A percentile compares a stretch with the other conserved stretches of the same genome.
phyloP scores from a whole-genome alignment of 1,140 invertebrate genomes.

The Gonioctena quinquepunctata region DNA sequence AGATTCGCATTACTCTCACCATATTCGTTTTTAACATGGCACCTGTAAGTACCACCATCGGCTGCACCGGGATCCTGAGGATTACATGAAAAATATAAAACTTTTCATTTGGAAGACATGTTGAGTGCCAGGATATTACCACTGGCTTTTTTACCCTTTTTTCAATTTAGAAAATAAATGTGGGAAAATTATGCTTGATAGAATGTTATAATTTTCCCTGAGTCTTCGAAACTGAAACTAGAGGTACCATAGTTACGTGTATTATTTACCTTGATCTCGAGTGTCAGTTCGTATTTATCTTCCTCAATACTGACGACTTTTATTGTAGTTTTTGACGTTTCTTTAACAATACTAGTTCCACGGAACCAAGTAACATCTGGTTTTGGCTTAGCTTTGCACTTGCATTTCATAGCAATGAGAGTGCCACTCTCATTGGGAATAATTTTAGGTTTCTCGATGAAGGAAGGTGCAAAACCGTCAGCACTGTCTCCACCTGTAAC shows the following conservation, averaged over 20 bases:
- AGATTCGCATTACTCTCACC: slow-evolving; percentile 98
- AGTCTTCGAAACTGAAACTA: too few relatives aligned
- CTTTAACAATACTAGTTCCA: slow-evolving; percentile 81
- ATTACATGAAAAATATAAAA: slow-evolving; percentile 22
- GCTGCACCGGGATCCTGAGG: slow-evolving; percentile 87
- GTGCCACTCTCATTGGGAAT: slow-evolving; percentile 96
- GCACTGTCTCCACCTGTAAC: slow-evolving; percentile 83
- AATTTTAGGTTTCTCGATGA: slow-evolving; percentile 95
- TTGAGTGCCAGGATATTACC: too few relatives aligned
- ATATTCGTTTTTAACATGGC: slow-evolving; percentile 94
- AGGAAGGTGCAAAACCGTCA: slow-evolving; percentile 89
- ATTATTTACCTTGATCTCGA: slow-evolving; percentile 81
- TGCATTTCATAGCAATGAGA: slow-evolving; percentile 94
- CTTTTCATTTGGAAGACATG: too few relatives aligned
- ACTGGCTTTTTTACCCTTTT: too few relatives aligned
- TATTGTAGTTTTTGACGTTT: slow-evolving; percentile 85
- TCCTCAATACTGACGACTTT: slow-evolving; percentile 74
- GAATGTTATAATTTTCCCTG: too few relatives aligned
- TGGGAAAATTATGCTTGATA: too few relatives aligned
- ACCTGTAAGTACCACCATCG: slow-evolving; percentile 96
- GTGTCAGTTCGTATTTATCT: slow-evolving; percentile 85
- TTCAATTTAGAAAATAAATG: too few relatives aligned
- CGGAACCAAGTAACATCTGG: slow-evolving; percentile 90
- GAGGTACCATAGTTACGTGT: background rate
- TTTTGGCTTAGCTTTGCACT: slow-evolving; percentile 90